A percentile compares a stretch with the other conserved stretches of the same genome.
Evolutionary conservation across 2,888 invertebrate genomes (phyloP).

Genomic region (Cheilosia scutellata): DNA sequence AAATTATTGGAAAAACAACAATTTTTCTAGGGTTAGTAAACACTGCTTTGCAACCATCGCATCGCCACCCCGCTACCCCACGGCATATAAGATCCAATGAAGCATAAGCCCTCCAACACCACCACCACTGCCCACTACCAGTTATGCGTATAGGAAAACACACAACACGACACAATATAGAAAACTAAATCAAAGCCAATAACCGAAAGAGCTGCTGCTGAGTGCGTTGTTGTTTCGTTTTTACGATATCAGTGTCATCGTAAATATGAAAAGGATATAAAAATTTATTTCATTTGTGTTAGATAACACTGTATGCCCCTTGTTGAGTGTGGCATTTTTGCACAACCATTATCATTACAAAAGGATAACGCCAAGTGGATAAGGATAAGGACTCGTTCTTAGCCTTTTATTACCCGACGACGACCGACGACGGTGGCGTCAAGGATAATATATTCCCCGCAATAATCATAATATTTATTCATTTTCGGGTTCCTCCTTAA

Average conservation of each 20-base stretch:
- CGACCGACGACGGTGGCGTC: constrained; percentile 46
- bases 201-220: constrained; percentile 58
- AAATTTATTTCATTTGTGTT: constrained; percentile 75
- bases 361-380: constrained; percentile 73
- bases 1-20: constrained; percentile 75
- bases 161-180: not conserved
- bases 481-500: constrained; percentile 46
- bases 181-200: constrained; percentile 73
- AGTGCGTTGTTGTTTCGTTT: constrained; percentile 67
- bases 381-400: constrained; percentile 61
- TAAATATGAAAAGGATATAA: constrained; percentile 75
- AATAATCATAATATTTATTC: constrained; percentile 75
- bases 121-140: constrained; percentile 17
- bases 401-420: constrained; percentile 61
- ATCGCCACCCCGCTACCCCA: constrained; percentile 4
- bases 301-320: constrained; percentile 71
- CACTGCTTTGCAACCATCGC: constrained; percentile 58
- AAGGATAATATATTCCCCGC: constrained; percentile 68
- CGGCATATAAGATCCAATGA: constrained; percentile 33
- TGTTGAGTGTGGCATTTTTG: constrained; percentile 60
- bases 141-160: not conserved
- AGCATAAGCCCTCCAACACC: constrained; percentile 32
- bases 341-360: constrained; percentile 74
- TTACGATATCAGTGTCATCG: constrained; percentile 75
- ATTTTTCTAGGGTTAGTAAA: constrained; percentile 50